Evolutionary conservation across 1,140 invertebrate species (phyloP).

Genomic region (Drosophila burlai): DNA sequence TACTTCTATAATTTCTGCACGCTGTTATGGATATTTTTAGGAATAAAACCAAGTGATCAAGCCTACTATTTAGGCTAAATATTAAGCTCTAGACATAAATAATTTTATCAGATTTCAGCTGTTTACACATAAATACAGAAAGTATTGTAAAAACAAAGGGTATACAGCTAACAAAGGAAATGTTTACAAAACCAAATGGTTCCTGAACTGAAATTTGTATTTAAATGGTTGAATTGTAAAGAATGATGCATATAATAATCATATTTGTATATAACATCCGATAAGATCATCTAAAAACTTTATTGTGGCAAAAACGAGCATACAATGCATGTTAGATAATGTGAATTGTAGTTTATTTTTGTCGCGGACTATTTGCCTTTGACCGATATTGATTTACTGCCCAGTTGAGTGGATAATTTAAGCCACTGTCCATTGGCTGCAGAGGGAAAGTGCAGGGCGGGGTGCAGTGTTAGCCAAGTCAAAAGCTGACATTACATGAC

Average conservation of each 20-base stretch:
- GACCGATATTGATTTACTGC: conserved; percentile 38
- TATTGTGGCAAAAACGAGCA: neutral
- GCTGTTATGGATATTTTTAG: no score
- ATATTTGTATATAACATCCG: neutral
- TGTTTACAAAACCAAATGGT: conserved; percentile 1
- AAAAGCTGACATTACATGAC: neutral
- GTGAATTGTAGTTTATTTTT: conserved; percentile 2
- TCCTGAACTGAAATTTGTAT: neutral
- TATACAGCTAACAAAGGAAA: neutral
- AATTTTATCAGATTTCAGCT: neutral
- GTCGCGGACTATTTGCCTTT: neutral
- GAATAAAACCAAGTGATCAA: neutral
- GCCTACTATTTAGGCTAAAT: neutral
- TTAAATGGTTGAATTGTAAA: neutral
- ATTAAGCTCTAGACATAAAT: neutral
- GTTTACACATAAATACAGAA: neutral
- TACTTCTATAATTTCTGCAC: no score
- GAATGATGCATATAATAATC: neutral
- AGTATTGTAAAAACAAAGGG: conserved; percentile 1
- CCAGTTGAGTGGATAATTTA: conserved; percentile 6
- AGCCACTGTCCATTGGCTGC: conserved; percentile 12
- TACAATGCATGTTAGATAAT: neutral
- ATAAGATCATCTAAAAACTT: neutral
- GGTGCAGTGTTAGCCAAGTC: neutral
- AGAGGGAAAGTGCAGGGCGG: neutral